phyloP scores from a whole-genome alignment of 2,113 vertebrate genomes.

The Etheostoma cragini region DNA sequence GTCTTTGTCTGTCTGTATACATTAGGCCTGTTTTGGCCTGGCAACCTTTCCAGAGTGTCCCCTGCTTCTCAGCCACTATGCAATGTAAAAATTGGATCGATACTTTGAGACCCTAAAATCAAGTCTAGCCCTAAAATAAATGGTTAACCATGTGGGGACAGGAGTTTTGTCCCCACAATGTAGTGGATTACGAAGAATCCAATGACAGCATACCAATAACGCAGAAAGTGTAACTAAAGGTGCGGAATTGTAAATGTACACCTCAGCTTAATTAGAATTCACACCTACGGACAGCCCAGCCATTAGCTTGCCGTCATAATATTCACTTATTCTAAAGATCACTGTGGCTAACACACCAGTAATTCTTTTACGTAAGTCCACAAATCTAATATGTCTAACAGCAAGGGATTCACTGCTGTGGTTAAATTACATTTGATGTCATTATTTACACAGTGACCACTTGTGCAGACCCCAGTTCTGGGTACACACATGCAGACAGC shows the following conservation, averaged over 20 bases:
- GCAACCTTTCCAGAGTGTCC: background rate
- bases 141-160: background rate
- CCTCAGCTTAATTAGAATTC: conserved; percentile 8
- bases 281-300: background rate
- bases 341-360: background rate
- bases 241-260: conserved; percentile 7
- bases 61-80: background rate
- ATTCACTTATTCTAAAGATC: background rate
- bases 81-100: background rate
- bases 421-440: background rate
- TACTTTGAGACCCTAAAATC: background rate
- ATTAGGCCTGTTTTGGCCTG: background rate
- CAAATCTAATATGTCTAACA: background rate
- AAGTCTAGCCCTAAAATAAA: background rate
- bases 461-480: background rate
- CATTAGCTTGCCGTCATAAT: background rate
- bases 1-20: background rate
- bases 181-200: background rate
- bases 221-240: background rate
- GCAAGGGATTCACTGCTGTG: background rate
- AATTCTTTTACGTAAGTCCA: background rate
- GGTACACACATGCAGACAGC: background rate
- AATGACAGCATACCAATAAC: background rate
- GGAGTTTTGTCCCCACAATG: background rate
- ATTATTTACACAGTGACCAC: background rate